These are phyloP conservation scores for Pelobates fuscus DNA, from an alignment of 2,113 vertebrate genomes.

Conservation along the genomic window DNA sequence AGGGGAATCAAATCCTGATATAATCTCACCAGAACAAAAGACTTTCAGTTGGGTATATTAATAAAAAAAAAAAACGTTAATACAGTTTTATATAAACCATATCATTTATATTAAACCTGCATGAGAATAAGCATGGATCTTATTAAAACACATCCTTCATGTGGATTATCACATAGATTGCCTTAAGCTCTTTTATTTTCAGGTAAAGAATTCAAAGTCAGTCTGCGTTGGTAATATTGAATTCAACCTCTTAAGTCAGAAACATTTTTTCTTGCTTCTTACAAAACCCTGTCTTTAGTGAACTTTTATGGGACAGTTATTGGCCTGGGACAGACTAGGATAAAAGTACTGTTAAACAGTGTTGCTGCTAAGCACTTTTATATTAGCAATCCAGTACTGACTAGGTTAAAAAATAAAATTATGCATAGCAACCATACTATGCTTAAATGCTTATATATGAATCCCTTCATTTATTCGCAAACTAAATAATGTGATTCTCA, in stretches of 20 bases:
- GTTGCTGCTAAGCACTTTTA: too few species aligned
- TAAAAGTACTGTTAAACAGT: too few species aligned
- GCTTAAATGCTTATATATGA: too few species aligned
- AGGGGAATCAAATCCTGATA: constrained; percentile 67
- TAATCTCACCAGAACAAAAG: constrained; percentile 75
- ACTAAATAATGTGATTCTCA: too few species aligned
- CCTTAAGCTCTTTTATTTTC: constrained; percentile 25
- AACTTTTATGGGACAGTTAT: too few species aligned
- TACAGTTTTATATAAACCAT: constrained; percentile 67
- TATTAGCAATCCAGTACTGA: too few species aligned
- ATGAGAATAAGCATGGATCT: constrained; percentile 66
- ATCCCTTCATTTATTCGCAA: too few species aligned
- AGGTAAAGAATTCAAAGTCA: constrained; percentile 20
- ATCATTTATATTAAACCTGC: constrained; percentile 67
- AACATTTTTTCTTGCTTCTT: too few species aligned
- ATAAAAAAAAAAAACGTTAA: constrained; percentile 51
- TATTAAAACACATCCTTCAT: constrained; percentile 59
- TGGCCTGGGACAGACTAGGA: too few species aligned
- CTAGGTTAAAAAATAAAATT: too few species aligned
- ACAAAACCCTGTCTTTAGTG: too few species aligned
- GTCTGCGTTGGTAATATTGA: not conserved
- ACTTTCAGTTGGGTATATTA: constrained; percentile 65
- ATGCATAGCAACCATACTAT: too few species aligned
- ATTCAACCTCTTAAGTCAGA: not conserved
- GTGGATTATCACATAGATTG: constrained; percentile 35